Conservation (phyloP, 2,888 invertebrate species). For the Aproaerema taeniolella region DNA sequence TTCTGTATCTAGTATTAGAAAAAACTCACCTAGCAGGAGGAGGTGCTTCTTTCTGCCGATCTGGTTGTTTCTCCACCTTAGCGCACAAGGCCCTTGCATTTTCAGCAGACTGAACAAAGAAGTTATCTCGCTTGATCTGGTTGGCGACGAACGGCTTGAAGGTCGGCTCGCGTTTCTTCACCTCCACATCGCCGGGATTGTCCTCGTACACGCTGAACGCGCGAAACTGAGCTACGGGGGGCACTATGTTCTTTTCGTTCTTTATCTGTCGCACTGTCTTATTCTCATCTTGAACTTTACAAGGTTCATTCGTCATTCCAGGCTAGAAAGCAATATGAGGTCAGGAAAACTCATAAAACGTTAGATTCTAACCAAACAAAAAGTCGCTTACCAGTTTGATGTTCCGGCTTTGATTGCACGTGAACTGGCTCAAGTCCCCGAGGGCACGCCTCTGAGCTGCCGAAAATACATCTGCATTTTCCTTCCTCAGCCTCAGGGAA, state of each 20-base stretch:
- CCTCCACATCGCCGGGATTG: constrained; percentile 59
- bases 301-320: constrained; percentile 62
- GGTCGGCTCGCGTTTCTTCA: constrained; percentile 59
- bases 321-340: constrained; percentile 37
- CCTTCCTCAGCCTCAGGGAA: constrained; percentile 70
- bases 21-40: constrained; percentile 43
- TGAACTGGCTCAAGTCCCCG: constrained; percentile 79
- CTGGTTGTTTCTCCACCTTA: constrained; percentile 52
- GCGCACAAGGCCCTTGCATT: constrained; percentile 52
- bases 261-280: constrained; percentile 64
- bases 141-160: constrained; percentile 64
- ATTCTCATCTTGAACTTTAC: constrained; percentile 69
- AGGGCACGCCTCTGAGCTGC: constrained; percentile 80
- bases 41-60: constrained; percentile 45
- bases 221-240: constrained; percentile 84
- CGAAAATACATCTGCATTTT: constrained; percentile 64
- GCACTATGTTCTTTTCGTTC: constrained; percentile 70
- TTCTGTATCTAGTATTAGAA: too few relatives aligned
- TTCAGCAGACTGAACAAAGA: constrained; percentile 51
- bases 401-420: constrained; percentile 72
- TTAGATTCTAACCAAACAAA: background rate
- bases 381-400: constrained; percentile 66
- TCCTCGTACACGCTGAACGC: constrained; percentile 88
- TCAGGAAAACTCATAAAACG: constrained; percentile 1
- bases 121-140: constrained; percentile 54